Base-by-base conservation (phyloP, 2,888 invertebrate genomes). In the Glaucopsyche alexis region DNA sequence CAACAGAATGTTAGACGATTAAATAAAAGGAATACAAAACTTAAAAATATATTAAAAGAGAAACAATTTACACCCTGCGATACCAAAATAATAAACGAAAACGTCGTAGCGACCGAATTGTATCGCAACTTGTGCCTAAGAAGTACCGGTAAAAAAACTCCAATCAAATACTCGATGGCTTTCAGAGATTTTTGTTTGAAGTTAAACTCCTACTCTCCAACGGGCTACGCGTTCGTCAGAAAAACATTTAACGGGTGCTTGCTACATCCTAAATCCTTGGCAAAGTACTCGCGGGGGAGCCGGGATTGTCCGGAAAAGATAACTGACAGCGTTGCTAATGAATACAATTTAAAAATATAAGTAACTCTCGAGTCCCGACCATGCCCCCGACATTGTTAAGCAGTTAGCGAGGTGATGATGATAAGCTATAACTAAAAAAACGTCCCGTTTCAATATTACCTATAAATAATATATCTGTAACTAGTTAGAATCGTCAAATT, bases 161-260 rank as follows among this genome's bases (percentile, higher is more conserved):
- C 4, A 13, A 11, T 70, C 5, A 16, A 71, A 19, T 67, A 52
- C 38, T 52, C 72, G 1, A 52, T 50, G 11, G 45, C 11, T n/a
- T 47, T 74, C 7, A 74, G 38, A 52, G 52, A 74, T 52, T 74
- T 74, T 49, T 67, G 71, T 45, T 19, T 67, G 6, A 45, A 71
- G 5, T 55, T 74, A 55, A 67, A 74, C 45, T 55, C 19, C 29
- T 42, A 55, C n/a, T 74, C 73, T 1, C 71, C 73, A 16, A 67
- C 40, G 14, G 66, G 50, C 6, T 74, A 74, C 19, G 55, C 71
- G 13, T 74, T 52, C 67, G 73, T 74, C 19, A 65, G 73, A 7
- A 65, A 65, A 47, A 47, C 50, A 38, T 73, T 73, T 40, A 71
- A 66, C 64, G 9, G 16, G 42, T 64, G 65, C 47, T 11, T 73